phyloP scores from a whole-genome alignment of 2,797 vertebrate genomes.

The Alfaro cultratus region DNA sequence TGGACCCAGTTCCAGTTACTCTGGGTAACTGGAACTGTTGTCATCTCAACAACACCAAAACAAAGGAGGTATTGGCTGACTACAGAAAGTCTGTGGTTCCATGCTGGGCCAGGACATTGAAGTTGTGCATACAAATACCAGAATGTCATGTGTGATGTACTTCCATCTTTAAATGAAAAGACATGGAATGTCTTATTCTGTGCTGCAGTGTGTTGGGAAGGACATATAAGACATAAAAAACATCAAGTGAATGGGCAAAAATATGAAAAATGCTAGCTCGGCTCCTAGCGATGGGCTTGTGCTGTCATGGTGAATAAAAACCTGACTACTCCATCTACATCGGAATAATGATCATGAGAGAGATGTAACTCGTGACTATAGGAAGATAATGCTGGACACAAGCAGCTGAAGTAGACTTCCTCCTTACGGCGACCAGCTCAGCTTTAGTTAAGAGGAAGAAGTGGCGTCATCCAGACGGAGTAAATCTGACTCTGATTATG shows the following conservation, averaged over 20 bases:
- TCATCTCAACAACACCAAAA: background rate
- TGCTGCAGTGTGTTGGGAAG: background rate
- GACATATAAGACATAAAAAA: background rate
- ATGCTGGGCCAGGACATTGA: background rate
- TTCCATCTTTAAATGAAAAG: background rate
- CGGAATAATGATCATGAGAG: background rate
- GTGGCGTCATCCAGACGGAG: background rate
- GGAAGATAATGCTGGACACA: background rate
- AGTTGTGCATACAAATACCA: background rate
- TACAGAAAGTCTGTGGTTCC: background rate
- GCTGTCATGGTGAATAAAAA: background rate
- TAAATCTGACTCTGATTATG: background rate
- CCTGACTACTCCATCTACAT: background rate
- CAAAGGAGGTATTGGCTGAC: background rate
- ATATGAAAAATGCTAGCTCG: background rate
- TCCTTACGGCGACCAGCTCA: background rate
- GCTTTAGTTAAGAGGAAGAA: background rate
- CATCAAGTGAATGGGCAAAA: background rate
- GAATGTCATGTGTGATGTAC: background rate
- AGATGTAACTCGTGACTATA: background rate
- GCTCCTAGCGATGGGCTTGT: background rate
- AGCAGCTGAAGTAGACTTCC: background rate
- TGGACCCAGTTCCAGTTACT: background rate
- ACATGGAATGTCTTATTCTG: background rate
- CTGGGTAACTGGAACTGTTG: background rate